Base-by-base conservation (phyloP, 2,113 vertebrate species). In the Nycticebus coucang region DNA sequence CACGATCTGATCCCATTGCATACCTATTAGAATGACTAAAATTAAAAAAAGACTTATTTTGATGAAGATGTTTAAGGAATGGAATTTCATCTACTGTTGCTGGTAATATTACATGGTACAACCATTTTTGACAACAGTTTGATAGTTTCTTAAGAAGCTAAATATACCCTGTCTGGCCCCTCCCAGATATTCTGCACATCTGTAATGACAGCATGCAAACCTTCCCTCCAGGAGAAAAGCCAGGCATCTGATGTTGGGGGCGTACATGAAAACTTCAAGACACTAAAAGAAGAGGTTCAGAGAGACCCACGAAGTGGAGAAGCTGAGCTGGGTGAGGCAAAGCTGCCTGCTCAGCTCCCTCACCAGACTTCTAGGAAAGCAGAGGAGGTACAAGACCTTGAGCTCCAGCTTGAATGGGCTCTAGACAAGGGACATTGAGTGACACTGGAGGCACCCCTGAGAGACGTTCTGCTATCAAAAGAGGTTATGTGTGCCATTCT, bases 371-470 rank as follows among this genome's bases (percentile, higher is more conserved):
- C 87, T 97, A 1, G 97, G 97, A 41, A 97, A 97, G 95, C 96
- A 68, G 94, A 97, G 37, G 96, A 97, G 41, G 92, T 98, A 2
- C 87, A 96, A 84, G 97, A 97, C 41, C 77, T 98, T 0, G 97
- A 98, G 78, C 83, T 93, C 13, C 71, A 98, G 98, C 96, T 98
- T 77, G 98, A 97, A 78, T 86, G 86, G 1, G n/a, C 97, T 90
- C 68, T 92, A 37, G 95, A 97, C 84, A 66, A 82, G 18, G 74
- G 33, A 7, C 93, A 37, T 0, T 89, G 79, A 28, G 87, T 98
- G 80, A 87, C 92, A 35, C 53, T 95, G 93, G 98, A 95, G 74
- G 0, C 33, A 2, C 68, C 74, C 45, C n/a, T 89, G 33, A 83
- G 69, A 45, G 3, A 33, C 1, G 5, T 22, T 17, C 7, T 88